Conservation (phyloP, 1,140 invertebrate genomes). For the Metopolophium dirhodum region DNA sequence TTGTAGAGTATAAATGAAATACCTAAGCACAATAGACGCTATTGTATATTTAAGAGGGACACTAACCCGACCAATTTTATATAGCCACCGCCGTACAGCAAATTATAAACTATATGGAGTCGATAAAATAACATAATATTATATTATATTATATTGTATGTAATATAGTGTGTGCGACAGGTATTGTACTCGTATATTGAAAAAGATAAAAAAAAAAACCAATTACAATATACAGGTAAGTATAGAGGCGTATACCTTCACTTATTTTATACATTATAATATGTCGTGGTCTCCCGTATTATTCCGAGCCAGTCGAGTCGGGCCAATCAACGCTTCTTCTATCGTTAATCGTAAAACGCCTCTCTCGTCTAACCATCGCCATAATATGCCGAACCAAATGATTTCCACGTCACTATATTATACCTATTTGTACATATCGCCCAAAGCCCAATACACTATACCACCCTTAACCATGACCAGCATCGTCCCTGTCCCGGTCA, state of each 20-base stretch:
- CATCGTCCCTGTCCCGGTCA: too few relatives aligned
- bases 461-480: background rate
- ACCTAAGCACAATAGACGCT: conserved; percentile 12
- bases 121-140: background rate
- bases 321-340: background rate
- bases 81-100: background rate
- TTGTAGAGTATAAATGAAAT: conserved; percentile 2
- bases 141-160: background rate
- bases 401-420: too few relatives aligned
- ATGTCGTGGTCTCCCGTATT: background rate
- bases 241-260: background rate
- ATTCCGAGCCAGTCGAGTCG: too few relatives aligned
- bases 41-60: background rate
- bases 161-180: background rate
- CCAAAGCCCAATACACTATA: background rate
- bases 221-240: background rate
- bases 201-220: background rate
- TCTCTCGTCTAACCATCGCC: background rate
- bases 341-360: background rate
- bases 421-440: too few relatives aligned
- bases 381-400: too few relatives aligned
- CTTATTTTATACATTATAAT: background rate
- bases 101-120: background rate
- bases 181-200: background rate
- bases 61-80: conserved; percentile 1